A percentile compares a stretch with the other conserved stretches of the same genome.
Conservation (phyloP, 2,113 vertebrate species). For the Oostethus manadensis region DNA sequence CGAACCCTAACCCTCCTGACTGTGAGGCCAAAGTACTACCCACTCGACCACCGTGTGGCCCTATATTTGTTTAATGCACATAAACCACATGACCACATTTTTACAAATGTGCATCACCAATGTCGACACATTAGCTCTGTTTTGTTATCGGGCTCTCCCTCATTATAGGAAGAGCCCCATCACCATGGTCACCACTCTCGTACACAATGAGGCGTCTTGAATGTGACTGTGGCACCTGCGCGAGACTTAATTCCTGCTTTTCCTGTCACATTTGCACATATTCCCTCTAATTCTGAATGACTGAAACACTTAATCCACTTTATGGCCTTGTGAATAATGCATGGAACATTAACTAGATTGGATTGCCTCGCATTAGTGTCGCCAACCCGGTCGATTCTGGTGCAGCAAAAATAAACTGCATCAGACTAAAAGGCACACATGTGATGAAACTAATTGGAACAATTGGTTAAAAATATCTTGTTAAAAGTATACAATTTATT, state of each 20-base stretch:
- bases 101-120: neutral
- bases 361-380: constrained; percentile 27
- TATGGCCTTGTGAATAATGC: constrained; percentile 60
- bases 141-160: constrained; percentile 33
- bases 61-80: constrained; percentile 9
- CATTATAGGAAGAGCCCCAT: constrained; percentile 31
- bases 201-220: constrained; percentile 50
- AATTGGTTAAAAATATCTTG: constrained; percentile 18
- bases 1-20: no score
- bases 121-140: constrained; percentile 8
- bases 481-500: neutral
- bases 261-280: constrained; percentile 21
- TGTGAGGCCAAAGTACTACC: no score
- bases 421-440: constrained; percentile 28
- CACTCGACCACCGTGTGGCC: no score
- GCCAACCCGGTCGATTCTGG: constrained; percentile 20
- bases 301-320: constrained; percentile 58
- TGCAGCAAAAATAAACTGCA: constrained; percentile 16
- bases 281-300: constrained; percentile 34
- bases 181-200: constrained; percentile 61
- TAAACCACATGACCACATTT: neutral
- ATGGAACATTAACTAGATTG: constrained; percentile 55
- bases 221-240: constrained; percentile 47
- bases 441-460: constrained; percentile 13
- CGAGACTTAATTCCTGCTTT: constrained; percentile 13